These are phyloP conservation scores for Eumerus sabulonum DNA, from an alignment of 2,888 invertebrate genomes.

Conservation along the genomic window DNA sequence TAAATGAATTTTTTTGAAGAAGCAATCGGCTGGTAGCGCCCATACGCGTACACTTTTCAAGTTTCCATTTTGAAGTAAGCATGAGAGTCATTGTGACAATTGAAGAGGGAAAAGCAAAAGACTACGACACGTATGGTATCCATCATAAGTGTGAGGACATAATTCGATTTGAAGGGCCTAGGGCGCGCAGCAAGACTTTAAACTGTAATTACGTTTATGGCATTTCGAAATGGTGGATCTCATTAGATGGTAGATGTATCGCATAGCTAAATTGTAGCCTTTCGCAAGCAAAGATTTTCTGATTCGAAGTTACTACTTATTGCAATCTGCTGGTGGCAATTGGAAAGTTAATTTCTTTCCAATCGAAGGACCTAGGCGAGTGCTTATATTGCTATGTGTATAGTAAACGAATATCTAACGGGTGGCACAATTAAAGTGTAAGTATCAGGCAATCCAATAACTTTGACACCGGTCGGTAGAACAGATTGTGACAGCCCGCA, in stretches of 20 bases:
- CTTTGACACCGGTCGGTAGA: no score
- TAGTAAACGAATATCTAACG: no score
- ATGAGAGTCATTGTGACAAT: constrained; percentile 26
- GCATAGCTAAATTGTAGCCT: neutral
- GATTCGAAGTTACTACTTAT: no score
- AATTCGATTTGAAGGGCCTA: constrained; percentile 45
- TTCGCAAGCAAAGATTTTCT: no score
- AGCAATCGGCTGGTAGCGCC: constrained; percentile 13
- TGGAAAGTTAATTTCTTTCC: constrained; percentile 22
- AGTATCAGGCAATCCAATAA: no score
- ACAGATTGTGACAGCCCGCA: no score
- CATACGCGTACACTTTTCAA: constrained; percentile 29
- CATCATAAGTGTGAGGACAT: constrained; percentile 48
- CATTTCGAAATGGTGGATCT: constrained; percentile 38
- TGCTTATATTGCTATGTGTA: no score
- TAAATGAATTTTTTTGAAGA: constrained; percentile 29
- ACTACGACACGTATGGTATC: constrained; percentile 10
- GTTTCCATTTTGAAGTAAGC: constrained; percentile 53
- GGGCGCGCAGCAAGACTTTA: constrained; percentile 35
- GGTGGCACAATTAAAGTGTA: no score
- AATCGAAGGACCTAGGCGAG: no score
- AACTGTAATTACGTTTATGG: constrained; percentile 22
- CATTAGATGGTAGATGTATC: constrained; percentile 32
- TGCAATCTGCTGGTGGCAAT: constrained; percentile 37
- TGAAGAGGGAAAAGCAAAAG: constrained; percentile 16